Evolutionary conservation across 1,140 invertebrate genomes (phyloP).

Genomic region (Brachionus sp.): DNA sequence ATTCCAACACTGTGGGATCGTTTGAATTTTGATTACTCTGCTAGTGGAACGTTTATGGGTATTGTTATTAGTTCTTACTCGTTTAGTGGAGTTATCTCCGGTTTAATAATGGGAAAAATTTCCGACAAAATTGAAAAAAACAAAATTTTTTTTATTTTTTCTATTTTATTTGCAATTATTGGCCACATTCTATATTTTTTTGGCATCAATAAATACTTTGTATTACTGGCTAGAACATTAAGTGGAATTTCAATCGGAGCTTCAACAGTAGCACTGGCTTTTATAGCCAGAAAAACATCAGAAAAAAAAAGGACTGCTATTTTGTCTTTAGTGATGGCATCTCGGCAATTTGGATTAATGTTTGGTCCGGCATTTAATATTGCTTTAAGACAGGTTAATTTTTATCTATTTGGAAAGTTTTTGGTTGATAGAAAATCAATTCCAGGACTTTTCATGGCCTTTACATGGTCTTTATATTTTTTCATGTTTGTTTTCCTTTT

Average conservation of each 20-base stretch:
- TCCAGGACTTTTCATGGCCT: constrained; percentile 44
- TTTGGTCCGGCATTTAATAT: constrained; percentile 51
- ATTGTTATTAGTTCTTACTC: constrained; percentile 48
- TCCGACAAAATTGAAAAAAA: constrained; percentile 47
- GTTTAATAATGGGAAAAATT: constrained; percentile 48
- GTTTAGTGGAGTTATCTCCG: constrained; percentile 48
- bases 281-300: constrained; percentile 48
- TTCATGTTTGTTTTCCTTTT: constrained; percentile 4
- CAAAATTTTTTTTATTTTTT: constrained; percentile 47
- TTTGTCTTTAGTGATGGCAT: constrained; percentile 47
- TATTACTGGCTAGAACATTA: constrained; percentile 48
- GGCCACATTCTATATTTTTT: constrained; percentile 49
- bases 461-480: not conserved
- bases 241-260: constrained; percentile 46
- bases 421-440: not conserved
- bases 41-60: constrained; percentile 47
- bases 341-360: constrained; percentile 49
- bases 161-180: constrained; percentile 48
- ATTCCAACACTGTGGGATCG: constrained; percentile 35
- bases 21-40: not conserved
- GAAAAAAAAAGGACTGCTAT: constrained; percentile 49
- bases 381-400: constrained; percentile 48
- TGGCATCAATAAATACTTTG: constrained; percentile 47
- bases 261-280: constrained; percentile 46
- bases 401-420: constrained; percentile 46